Evolutionary conservation across 2,888 invertebrate genomes (phyloP), one percentile per base, ranked within the genome.

Genomic region (Trachelus iudaicus): DNA sequence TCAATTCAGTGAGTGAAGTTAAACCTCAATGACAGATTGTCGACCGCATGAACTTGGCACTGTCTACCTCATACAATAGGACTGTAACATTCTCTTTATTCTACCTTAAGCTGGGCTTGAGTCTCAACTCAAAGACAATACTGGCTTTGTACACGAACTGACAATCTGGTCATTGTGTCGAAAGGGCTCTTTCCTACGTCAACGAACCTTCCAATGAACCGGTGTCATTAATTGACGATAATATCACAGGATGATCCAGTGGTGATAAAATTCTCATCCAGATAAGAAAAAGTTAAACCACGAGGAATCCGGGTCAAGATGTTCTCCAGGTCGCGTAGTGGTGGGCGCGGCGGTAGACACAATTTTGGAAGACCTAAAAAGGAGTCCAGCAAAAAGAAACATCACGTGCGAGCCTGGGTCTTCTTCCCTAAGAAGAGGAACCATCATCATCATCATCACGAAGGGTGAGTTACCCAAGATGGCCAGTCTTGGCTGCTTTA

Each of bases 351-450:
- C 73, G 84, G 84, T 77, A 82, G 80, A 15, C 56, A 80, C 75
- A 77, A 75, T 69, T 79, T 82, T 40, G 78, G 80, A 34, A 76
- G 75, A 33, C 69, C 81, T 35, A 85, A 80, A 35, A 82, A 85
- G 37, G 79, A 80, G 30, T 73, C 69, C 15, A 77, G 75, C 23
- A 79, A 77, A n/a, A 87, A 85, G 75, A 86, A 80, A 37, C 83
- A 84, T 40, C 79, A 80, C 77, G 74, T 80, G 31, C 77, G 81
- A 69, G n/a, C 75, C 30, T 87, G 87, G 85, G 69, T 83, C 69
- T 71, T 81, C 31, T 73, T 81, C 69, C 80, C 80, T 71, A 82
- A 81, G 75, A 78, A 78, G 71, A 83, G 83, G 77, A 73, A 81
- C 34, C 77, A 79, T n/a, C 77, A 81, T 23, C 76, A 40, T 40